A percentile compares a stretch with the other conserved stretches of the same genome.
These are phyloP conservation scores for Odontomyia ornata DNA, from an alignment of 2,888 invertebrate species.

Conservation along the genomic window DNA sequence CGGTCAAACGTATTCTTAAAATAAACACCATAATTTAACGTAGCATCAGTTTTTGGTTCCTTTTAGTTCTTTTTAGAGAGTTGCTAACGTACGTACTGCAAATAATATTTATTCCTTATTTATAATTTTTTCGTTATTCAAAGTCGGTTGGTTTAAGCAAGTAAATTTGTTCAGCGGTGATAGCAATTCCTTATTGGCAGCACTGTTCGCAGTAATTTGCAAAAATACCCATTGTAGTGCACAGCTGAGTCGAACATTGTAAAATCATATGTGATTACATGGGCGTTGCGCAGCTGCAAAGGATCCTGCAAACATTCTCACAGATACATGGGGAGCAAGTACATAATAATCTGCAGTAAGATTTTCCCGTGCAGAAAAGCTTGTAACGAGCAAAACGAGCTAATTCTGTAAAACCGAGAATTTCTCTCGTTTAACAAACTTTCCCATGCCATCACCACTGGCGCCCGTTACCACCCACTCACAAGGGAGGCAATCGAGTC, in stretches of 20 bases:
- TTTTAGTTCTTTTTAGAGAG: no score
- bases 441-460: not conserved
- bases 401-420: not conserved
- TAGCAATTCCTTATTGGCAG: conserved; percentile 20
- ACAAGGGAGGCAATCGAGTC: no score
- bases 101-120: no score
- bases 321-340: not conserved
- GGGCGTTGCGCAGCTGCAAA: conserved; percentile 16
- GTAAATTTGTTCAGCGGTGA: no score
- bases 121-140: no score
- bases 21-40: no score
- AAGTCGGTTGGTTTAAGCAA: no score
- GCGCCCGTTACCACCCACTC: not conserved
- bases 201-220: conserved; percentile 3
- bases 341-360: not conserved
- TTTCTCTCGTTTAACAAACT: not conserved
- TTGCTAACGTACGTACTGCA: no score
- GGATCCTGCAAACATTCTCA: not conserved
- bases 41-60: no score
- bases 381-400: not conserved
- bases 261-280: conserved; percentile 39
- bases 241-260: conserved; percentile 37
- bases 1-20: no score
- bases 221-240: conserved; percentile 13
- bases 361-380: conserved; percentile 6